Base-by-base conservation (phyloP, 2,888 invertebrate genomes). In the Sthenelais limicola region DNA sequence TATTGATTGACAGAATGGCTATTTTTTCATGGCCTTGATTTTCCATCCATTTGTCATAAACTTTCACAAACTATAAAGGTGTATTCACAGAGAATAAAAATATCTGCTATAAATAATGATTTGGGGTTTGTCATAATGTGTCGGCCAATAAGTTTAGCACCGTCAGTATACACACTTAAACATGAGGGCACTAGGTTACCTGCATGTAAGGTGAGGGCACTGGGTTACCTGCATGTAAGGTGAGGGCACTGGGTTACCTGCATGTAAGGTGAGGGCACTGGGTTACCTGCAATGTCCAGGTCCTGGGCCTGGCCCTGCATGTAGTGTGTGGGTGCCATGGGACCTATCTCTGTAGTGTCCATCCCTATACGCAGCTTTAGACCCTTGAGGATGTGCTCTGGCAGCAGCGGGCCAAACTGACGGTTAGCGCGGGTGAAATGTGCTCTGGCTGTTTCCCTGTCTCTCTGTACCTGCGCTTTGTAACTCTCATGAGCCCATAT, bases 401-500 rank as follows among this genome's bases (percentile, higher is more conserved):
- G 80, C 3, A 83, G 73, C 38, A 78, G 77, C 1, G 78, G 76
- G 1, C 85, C 85, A 73, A 85, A 84, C 75, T 84, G 84, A 18
- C 84, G 72, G 79, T 81, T 80, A 9, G 81, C 77, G 21, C 84
- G 73, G 15, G 68, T 71, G 54, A 74, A 77, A 4, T 71, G 68
- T 7, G 79, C 80, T 0, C 56, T 49, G 35, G 68, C 76, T 3
- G 54, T 71, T 7, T 78, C 76, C 21, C 58, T 48, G 7, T 56
- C 69, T 12, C 73, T 43, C 32, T 76, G 68, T 1, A 82, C 68
- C 32, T 79, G 78, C 18, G 77, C 74, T 28, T 74, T 38, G 1
- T 82, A 74, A 5, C 71, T 72, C 30, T 78, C 68, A 72, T 84
- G 82, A 3, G 83, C 82, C 84, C 83, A 84, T 21, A 85, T 77